Percentiles rank a stretch among this genome's conserved stretches.
These are phyloP conservation scores for Boleophthalmus pectinirostris DNA, from an alignment of 2,113 vertebrate species.

Conservation along the genomic window DNA sequence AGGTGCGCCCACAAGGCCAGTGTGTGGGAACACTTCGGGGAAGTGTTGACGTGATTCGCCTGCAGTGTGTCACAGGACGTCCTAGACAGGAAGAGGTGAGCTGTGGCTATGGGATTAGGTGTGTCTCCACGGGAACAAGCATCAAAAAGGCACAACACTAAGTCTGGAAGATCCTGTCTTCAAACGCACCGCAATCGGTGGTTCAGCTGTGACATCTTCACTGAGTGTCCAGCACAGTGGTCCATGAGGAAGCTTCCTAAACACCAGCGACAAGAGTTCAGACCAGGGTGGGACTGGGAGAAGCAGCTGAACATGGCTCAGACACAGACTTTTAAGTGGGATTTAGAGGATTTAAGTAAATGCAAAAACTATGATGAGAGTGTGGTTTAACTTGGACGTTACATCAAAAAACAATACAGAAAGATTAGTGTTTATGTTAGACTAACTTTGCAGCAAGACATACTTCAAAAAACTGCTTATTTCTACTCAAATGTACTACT, in stretches of 20 bases:
- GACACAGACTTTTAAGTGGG: constrained; percentile 1
- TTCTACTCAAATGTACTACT: no score
- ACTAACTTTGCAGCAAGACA: background rate
- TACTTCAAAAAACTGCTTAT: no score
- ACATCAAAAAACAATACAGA: background rate
- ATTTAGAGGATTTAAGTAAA: constrained; percentile 7
- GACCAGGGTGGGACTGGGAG: constrained; percentile 26
- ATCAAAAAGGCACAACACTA: constrained; percentile 73
- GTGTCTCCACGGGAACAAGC: constrained; percentile 70
- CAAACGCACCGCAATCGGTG: constrained; percentile 51
- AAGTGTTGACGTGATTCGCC: constrained; percentile 57
- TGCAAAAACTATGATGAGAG: background rate
- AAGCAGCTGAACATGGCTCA: constrained; percentile 10
- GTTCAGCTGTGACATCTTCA: constrained; percentile 44
- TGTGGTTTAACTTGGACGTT: background rate
- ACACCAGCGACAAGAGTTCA: constrained; percentile 48
- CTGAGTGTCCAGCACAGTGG: constrained; percentile 51
- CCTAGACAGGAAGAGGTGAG: constrained; percentile 76
- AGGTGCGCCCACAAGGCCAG: constrained; percentile 40
- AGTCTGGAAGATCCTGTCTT: constrained; percentile 68
- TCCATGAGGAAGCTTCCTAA: background rate
- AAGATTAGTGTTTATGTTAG: background rate
- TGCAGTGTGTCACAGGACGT: constrained; percentile 57
- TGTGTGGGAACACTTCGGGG: constrained; percentile 54
- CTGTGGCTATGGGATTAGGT: constrained; percentile 72